Evolutionary conservation across 2,888 invertebrate genomes (phyloP).

Genomic region (Nematopogon swammerdamellus): DNA sequence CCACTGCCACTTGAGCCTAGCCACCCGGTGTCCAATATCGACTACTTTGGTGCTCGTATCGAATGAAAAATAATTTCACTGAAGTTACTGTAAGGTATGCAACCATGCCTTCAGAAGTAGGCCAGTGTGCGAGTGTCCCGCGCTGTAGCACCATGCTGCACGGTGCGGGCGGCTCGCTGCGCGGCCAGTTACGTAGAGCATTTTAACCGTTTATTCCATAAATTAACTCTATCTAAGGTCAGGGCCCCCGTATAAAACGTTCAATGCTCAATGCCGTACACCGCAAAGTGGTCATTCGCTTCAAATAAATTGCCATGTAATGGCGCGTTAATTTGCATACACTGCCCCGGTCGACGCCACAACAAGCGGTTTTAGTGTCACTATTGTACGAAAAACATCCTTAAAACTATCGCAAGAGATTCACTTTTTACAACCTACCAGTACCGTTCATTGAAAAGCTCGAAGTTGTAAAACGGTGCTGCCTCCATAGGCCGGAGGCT

Average conservation of each 20-base stretch:
- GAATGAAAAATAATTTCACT: too few species aligned
- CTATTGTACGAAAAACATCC: constrained; percentile 22
- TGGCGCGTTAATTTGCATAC: constrained; percentile 55
- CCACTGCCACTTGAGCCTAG: too few species aligned
- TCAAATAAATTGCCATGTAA: constrained; percentile 58
- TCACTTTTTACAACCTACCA: constrained; percentile 17
- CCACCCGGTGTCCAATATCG: too few species aligned
- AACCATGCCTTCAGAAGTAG: constrained; percentile 7
- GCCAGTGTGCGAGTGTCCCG: constrained; percentile 13
- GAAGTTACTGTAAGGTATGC: too few species aligned
- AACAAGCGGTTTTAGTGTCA: constrained; percentile 2
- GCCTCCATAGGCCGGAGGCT: constrained; percentile 12
- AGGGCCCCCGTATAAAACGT: constrained; percentile 50
- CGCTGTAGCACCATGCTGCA: too few species aligned
- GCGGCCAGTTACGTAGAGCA: constrained; percentile 44
- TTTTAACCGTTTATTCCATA: constrained; percentile 47
- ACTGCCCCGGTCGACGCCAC: constrained; percentile 23
- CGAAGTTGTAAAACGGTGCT: constrained; percentile 20
- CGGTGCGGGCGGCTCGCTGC: too few species aligned
- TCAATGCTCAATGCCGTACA: constrained; percentile 48
- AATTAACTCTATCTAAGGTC: constrained; percentile 55
- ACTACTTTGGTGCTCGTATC: too few species aligned
- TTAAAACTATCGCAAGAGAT: constrained; percentile 17
- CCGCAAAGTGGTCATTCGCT: constrained; percentile 57
- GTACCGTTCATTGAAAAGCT: constrained; percentile 43